Evolutionary conservation across 2,888 invertebrate species (phyloP).

Genomic region (Athetis lepigone): DNA sequence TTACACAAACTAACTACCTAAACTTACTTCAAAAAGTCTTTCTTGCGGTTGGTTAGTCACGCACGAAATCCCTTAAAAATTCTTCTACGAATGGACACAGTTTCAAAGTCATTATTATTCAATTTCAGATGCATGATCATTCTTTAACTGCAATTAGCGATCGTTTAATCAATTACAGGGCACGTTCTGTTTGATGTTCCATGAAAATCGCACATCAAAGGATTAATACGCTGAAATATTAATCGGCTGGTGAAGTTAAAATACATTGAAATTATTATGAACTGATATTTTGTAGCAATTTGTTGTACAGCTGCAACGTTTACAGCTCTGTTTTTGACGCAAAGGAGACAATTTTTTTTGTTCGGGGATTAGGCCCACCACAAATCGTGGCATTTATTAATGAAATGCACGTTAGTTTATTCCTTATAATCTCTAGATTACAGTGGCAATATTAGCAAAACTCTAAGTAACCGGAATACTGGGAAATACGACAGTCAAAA

Average conservation of each 20-base stretch:
- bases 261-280: slow-evolving; percentile 17
- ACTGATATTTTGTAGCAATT: slow-evolving; percentile 14
- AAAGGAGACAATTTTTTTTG: too few species aligned
- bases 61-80: neutral
- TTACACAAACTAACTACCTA: too few species aligned
- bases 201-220: slow-evolving; percentile 58
- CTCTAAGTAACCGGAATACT: too few species aligned
- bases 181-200: slow-evolving; percentile 54
- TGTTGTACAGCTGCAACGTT: slow-evolving; percentile 8
- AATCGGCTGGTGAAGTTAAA: slow-evolving; percentile 24
- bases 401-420: too few species aligned
- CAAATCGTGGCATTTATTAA: too few species aligned
- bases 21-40: too few species aligned
- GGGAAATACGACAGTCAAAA: too few species aligned
- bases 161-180: slow-evolving; percentile 69
- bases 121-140: slow-evolving; percentile 44
- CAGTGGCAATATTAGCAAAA: too few species aligned
- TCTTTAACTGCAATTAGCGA: slow-evolving; percentile 53
- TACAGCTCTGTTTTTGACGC: slow-evolving; percentile 11
- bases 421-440: too few species aligned
- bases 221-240: slow-evolving; percentile 49
- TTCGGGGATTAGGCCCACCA: too few species aligned
- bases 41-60: too few species aligned
- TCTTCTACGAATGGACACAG: slow-evolving; percentile 50
- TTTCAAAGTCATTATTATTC: slow-evolving; percentile 3